These are phyloP conservation scores for Papilio polytes DNA, from an alignment of 1,140 invertebrate species.

Conservation along the genomic window DNA sequence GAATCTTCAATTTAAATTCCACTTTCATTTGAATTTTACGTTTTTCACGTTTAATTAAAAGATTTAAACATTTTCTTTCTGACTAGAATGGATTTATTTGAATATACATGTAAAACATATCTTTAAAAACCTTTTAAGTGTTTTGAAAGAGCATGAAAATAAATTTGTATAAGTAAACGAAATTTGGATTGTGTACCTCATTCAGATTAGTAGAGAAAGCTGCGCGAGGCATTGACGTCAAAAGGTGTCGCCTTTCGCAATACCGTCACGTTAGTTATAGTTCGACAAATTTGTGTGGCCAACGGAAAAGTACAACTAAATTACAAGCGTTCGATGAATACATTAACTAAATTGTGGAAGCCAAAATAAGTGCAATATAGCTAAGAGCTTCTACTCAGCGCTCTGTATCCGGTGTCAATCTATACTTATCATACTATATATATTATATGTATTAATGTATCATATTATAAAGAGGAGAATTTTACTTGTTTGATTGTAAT, in stretches of 20 bases:
- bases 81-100: background rate
- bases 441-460: too few species aligned
- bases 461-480: too few species aligned
- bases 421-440: too few species aligned
- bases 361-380: too few species aligned
- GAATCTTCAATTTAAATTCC: background rate
- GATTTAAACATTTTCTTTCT: background rate
- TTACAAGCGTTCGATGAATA: too few species aligned
- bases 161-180: constrained; percentile 5
- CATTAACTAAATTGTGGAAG: too few species aligned
- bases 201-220: constrained; percentile 52
- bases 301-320: background rate
- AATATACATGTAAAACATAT: background rate
- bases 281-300: background rate
- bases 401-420: too few species aligned
- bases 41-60: background rate
- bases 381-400: too few species aligned
- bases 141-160: background rate
- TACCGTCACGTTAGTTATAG: background rate
- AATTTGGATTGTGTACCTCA: background rate
- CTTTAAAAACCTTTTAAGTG: background rate
- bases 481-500: too few species aligned
- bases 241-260: constrained; percentile 51
- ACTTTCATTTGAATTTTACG: background rate
- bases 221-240: constrained; percentile 55